Evolutionary conservation across 2,113 vertebrate genomes (phyloP).

Genomic region (Xenopus laevis): DNA sequence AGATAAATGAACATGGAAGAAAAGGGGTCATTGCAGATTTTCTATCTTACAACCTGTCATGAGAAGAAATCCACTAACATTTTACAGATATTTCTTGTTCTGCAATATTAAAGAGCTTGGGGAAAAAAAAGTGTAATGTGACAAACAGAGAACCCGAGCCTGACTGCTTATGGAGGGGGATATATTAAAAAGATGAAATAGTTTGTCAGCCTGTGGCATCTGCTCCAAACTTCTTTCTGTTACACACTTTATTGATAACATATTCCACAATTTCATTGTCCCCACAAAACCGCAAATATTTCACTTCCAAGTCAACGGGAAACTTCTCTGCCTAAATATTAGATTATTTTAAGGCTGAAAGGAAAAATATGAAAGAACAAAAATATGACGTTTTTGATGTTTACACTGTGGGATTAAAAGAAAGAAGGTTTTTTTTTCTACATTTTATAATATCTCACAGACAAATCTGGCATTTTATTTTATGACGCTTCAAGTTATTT

Average conservation of each 20-base stretch:
- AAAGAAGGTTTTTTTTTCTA: slow-evolving; percentile 77
- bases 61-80: slow-evolving; percentile 78
- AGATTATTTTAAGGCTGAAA: too few relatives aligned
- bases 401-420: slow-evolving; percentile 47
- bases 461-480: too few relatives aligned
- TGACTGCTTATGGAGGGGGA: neutral
- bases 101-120: slow-evolving; percentile 7
- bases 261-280: neutral
- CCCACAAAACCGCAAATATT: neutral
- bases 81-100: slow-evolving; percentile 37
- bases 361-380: too few relatives aligned
- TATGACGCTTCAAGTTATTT: too few relatives aligned
- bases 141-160: neutral
- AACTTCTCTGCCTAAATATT: too few relatives aligned
- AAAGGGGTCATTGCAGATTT: slow-evolving; percentile 94
- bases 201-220: neutral
- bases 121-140: slow-evolving; percentile 1
- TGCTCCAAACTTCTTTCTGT: neutral
- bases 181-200: neutral
- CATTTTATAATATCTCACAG: too few relatives aligned
- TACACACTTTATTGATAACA: neutral
- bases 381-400: too few relatives aligned
- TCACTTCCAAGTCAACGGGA: neutral
- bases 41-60: slow-evolving; percentile 84
- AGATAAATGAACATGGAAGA: slow-evolving; percentile 96